A percentile compares a stretch with the other conserved stretches of the same genome.
phyloP scores from a whole-genome alignment of 1,140 invertebrate genomes.

The Pomacea maculata region DNA sequence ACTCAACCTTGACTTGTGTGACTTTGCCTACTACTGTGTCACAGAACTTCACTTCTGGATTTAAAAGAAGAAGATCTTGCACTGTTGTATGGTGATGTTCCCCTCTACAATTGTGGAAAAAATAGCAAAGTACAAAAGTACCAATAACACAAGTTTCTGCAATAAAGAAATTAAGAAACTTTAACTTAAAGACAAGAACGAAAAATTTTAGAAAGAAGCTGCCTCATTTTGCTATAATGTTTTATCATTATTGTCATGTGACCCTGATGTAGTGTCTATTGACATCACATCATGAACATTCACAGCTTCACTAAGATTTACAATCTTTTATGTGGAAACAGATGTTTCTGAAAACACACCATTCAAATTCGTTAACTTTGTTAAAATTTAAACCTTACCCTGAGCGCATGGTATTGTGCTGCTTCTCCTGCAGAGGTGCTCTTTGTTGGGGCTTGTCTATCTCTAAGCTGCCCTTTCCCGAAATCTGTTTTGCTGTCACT shows the following conservation, averaged over 20 bases:
- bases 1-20: conserved; percentile 13
- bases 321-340: too few species aligned
- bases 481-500: background rate
- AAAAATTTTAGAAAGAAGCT: background rate
- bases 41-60: conserved; percentile 2
- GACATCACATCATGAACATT: too few species aligned
- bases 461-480: background rate
- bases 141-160: too few species aligned
- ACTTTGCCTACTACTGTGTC: conserved; percentile 6
- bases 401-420: background rate
- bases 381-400: background rate
- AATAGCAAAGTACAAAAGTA: background rate
- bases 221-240: background rate
- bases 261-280: too few species aligned
- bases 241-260: too few species aligned
- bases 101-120: background rate
- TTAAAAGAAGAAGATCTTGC: conserved; percentile 11
- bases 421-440: conserved; percentile 19
- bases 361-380: too few species aligned
- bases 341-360: too few species aligned
- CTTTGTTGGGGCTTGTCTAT: background rate
- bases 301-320: too few species aligned
- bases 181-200: background rate
- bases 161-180: background rate
- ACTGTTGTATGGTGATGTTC: background rate